A percentile compares a stretch with the other conserved stretches of the same genome.
These are phyloP conservation scores for Microplitis mediator DNA, from an alignment of 1,140 invertebrate species.

Conservation along the genomic window DNA sequence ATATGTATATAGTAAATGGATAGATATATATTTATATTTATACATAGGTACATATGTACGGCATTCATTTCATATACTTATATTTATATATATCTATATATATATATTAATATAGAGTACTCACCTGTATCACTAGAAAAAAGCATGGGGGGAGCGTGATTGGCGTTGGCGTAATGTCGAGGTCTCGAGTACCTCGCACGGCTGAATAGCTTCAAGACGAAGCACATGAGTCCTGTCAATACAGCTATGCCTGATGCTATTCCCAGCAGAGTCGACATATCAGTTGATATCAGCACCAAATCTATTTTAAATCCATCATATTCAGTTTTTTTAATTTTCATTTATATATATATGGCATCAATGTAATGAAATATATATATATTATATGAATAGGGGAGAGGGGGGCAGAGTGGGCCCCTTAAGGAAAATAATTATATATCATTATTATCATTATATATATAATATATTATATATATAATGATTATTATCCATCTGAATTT, in stretches of 20 bases:
- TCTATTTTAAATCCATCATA: slow-evolving; percentile 60
- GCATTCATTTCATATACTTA: too few relatives aligned
- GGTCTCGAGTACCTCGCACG: slow-evolving; percentile 71
- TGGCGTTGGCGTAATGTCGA: slow-evolving; percentile 79
- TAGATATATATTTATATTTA: too few relatives aligned
- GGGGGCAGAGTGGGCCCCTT: too few relatives aligned
- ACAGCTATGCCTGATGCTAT: slow-evolving; percentile 82
- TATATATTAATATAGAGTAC: slow-evolving; percentile 20
- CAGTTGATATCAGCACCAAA: slow-evolving; percentile 78
- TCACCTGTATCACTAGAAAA: slow-evolving; percentile 81
- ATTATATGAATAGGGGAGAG: too few relatives aligned
- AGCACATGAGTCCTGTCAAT: slow-evolving; percentile 81
- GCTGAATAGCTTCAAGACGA: slow-evolving; percentile 82
- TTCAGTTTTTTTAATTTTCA: background rate
- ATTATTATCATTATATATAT: too few relatives aligned
- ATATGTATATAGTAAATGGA: too few relatives aligned
- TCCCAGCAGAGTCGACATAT: slow-evolving; percentile 80
- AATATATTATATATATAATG: background rate
- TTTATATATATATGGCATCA: background rate
- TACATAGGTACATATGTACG: too few relatives aligned
- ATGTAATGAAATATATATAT: background rate
- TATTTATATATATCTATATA: too few relatives aligned
- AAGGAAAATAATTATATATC: too few relatives aligned
- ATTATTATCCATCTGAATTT: background rate
- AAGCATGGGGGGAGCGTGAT: slow-evolving; percentile 79